A percentile compares a stretch with the other conserved stretches of the same genome.
Evolutionary conservation across 1,140 invertebrate species (phyloP).

Genomic region (Drosophila virilis): DNA sequence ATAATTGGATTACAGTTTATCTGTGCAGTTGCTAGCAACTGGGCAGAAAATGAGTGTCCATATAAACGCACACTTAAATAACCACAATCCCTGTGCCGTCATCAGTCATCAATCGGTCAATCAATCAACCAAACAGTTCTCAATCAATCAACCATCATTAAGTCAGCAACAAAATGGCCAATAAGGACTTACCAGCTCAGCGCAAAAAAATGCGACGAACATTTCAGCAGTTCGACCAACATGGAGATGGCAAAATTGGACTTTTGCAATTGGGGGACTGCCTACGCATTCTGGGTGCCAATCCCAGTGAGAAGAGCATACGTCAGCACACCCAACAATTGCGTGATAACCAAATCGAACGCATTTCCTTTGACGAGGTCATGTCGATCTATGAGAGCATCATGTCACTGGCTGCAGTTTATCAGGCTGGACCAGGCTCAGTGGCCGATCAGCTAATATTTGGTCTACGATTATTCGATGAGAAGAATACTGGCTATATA

Average conservation of each 20-base stretch:
- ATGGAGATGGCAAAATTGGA: conserved; percentile 59
- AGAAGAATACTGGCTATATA: conserved; percentile 96
- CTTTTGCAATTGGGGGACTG: conserved; percentile 67
- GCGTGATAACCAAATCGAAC: conserved; percentile 11
- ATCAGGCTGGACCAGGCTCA: not conserved
- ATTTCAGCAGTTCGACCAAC: conserved; percentile 42
- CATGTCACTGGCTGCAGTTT: not conserved
- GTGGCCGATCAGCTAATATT: conserved; percentile 54
- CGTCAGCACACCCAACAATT: conserved; percentile 74
- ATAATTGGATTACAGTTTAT: conserved; percentile 30
- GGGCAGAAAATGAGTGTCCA: conserved; percentile 43
- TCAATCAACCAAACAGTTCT: no score
- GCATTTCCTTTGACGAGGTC: conserved; percentile 58
- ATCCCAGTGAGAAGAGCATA: conserved; percentile 83
- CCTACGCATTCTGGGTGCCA: conserved; percentile 80
- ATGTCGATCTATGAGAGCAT: conserved; percentile 50
- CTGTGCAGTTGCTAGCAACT: conserved; percentile 28
- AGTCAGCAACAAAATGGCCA: conserved; percentile 22
- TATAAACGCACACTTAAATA: conserved; percentile 8
- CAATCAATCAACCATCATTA: conserved; percentile 17
- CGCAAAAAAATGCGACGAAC: conserved; percentile 32
- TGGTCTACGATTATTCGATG: conserved; percentile 92
- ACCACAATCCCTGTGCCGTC: conserved; percentile 11
- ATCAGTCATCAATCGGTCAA: conserved; percentile 27
- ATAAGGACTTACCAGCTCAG: conserved; percentile 1